Conservation (phyloP, 2,113 vertebrate species). For the Xyrauchen texanus region DNA sequence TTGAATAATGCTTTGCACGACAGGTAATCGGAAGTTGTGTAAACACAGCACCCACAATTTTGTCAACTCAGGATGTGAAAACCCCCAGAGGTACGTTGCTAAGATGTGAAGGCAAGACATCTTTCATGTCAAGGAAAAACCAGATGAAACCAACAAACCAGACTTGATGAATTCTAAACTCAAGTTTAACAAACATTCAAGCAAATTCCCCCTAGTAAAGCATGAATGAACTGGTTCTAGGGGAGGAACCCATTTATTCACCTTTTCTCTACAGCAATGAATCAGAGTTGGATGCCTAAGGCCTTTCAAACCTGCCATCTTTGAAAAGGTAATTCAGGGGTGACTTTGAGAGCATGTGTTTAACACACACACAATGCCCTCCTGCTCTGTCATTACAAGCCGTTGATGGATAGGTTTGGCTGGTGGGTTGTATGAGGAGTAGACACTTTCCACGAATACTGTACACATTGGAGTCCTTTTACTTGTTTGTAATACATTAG, state of each 20-base stretch:
- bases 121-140: not conserved
- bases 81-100: not conserved
- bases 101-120: not conserved
- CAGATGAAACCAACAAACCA: not conserved
- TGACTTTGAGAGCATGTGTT: slow-evolving; percentile 42
- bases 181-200: not conserved
- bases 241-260: slow-evolving; percentile 13
- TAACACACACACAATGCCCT: slow-evolving; percentile 7
- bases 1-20: not conserved
- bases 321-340: slow-evolving; percentile 63
- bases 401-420: slow-evolving; percentile 43
- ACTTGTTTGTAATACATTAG: too few relatives aligned
- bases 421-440: not conserved
- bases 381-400: slow-evolving; percentile 53
- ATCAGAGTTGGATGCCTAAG: too few relatives aligned
- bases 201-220: slow-evolving; percentile 58
- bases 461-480: too few relatives aligned
- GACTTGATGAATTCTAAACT: not conserved
- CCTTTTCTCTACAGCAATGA: not conserved
- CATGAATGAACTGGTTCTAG: slow-evolving; percentile 44
- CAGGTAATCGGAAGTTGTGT: not conserved
- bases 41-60: not conserved
- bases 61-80: not conserved
- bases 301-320: slow-evolving; percentile 22
- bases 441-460: too few relatives aligned